Conservation (phyloP, 2,888 invertebrate genomes). For the Ichneumoninae sp. region DNA sequence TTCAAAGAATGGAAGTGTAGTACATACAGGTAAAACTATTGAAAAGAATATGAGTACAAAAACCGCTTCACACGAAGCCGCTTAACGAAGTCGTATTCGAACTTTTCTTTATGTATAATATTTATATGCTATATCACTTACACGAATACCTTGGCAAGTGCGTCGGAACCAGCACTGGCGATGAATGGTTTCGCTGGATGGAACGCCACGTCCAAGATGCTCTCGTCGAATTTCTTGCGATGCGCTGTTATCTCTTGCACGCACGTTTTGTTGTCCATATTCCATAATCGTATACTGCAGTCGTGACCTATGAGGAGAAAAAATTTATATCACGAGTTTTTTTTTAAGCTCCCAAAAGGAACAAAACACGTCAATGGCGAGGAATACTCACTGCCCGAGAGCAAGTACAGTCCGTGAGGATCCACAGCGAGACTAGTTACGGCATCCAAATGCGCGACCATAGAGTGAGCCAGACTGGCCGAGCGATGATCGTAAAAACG, state of each 20-base stretch:
- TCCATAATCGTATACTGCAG: constrained; percentile 99
- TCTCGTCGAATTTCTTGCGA: constrained; percentile 99
- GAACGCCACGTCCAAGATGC: constrained; percentile 99
- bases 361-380: not conserved
- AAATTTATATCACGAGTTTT: not conserved
- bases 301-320: constrained; percentile 90
- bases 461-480: constrained; percentile 97
- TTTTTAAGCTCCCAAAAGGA: not conserved
- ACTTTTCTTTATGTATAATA: constrained; percentile 53
- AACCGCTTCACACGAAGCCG: constrained; percentile 74
- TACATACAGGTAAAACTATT: constrained; percentile 82
- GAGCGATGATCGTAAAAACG: constrained; percentile 99
- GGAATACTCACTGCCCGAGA: constrained; percentile 93
- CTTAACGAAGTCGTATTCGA: constrained; percentile 74
- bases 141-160: constrained; percentile 99
- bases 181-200: constrained; percentile 99
- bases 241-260: constrained; percentile 99
- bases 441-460: constrained; percentile 99
- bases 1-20: constrained; percentile 77
- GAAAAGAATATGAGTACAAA: constrained; percentile 83
- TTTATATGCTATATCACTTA: constrained; percentile 81
- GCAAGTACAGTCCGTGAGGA: constrained; percentile 98
- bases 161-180: constrained; percentile 99
- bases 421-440: constrained; percentile 99
- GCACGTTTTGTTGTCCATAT: constrained; percentile 99